Evolutionary conservation across 2,797 vertebrate species (phyloP), one percentile per base, ranked within the genome.

Genomic region (Lutjanus argentimaculatus): DNA sequence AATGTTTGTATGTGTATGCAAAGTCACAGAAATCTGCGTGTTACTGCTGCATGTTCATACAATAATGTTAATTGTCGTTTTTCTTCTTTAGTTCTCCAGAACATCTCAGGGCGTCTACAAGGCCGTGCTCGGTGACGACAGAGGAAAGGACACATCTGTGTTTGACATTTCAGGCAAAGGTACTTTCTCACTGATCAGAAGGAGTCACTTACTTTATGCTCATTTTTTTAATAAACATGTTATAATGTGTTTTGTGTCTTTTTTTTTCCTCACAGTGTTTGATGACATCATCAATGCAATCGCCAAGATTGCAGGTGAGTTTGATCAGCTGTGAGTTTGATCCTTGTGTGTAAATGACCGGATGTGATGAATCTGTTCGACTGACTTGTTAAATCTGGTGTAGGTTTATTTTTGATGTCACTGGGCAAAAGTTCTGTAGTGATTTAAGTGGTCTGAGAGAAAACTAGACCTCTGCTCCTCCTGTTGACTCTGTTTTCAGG

Each of bases 101-200:
- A 99, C 98, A 89, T 96, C 99, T 87, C 97, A 98, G 15, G 99
- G 97, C 1, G 88, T 97, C 75, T 99, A 96, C 89, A 99, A 99
- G 92, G 97, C 97, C 0, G 95, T 96, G 6, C 75, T 99, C 22
- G 92, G 97, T 21, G 98, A 99, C 55, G 97, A 98, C 70, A 96
- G 97, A 96, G 98, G 99, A 79, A 98, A 99, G 72, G 99, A 99
- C 76, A 91, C 94, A 0, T 97, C 98, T 58, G 19, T 91, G 67
- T 95, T 97, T 48, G 97, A 99, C 75, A 88, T 99, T 67, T 96
- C 97, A 75, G 98, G 97, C 82, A 87, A 97, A 96, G 96, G 98
- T 99, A 91, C 80, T n/a, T n/a, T 13, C 49, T 45, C 6, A 1
- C 1, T 6, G 0, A 4, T 40, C 0, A 45, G 3, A 67, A 2